Evolutionary conservation across 2,113 vertebrate species (phyloP).

Genomic region (Odontesthes bonariensis): DNA sequence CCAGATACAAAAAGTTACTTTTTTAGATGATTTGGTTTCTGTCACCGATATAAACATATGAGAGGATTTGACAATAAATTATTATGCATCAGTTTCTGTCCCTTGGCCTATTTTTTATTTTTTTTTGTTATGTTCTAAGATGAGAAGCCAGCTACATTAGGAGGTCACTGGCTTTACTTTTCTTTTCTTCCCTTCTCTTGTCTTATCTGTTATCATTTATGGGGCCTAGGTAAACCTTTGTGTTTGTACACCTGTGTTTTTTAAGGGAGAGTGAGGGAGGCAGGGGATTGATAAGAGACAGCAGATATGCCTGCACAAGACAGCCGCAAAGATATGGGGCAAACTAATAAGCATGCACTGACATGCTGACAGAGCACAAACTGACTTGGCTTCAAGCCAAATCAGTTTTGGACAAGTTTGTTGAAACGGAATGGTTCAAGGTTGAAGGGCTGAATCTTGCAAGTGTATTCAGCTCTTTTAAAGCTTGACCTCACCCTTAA

Average conservation of each 20-base stretch:
- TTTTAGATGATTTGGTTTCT: neutral
- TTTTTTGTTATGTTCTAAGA: neutral
- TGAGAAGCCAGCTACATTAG: conserved; percentile 34
- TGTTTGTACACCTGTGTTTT: conserved; percentile 82
- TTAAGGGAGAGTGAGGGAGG: conserved; percentile 51
- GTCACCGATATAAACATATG: conserved; percentile 1
- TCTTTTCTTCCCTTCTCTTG: conserved; percentile 29
- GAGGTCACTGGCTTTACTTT: conserved; percentile 41
- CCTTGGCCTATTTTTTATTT: too few species aligned
- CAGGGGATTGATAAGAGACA: conserved; percentile 49
- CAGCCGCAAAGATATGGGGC: conserved; percentile 46
- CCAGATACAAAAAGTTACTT: neutral
- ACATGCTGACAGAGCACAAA: conserved; percentile 70
- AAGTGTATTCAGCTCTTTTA: conserved; percentile 31
- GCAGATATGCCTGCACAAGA: conserved; percentile 57
- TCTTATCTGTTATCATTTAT: conserved; percentile 75
- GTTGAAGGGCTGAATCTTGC: conserved; percentile 29
- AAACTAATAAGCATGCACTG: conserved; percentile 37
- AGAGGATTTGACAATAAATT: conserved; percentile 4
- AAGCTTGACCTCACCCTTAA: conserved; percentile 2
- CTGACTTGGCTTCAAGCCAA: conserved; percentile 39
- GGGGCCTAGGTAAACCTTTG: conserved; percentile 65
- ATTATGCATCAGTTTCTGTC: neutral
- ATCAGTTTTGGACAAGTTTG: conserved; percentile 31
- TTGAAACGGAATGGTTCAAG: conserved; percentile 25